Percentiles rank a stretch among this genome's conserved stretches.
phyloP scores from a whole-genome alignment of 2,113 vertebrate species.

The Monopterus albus region DNA sequence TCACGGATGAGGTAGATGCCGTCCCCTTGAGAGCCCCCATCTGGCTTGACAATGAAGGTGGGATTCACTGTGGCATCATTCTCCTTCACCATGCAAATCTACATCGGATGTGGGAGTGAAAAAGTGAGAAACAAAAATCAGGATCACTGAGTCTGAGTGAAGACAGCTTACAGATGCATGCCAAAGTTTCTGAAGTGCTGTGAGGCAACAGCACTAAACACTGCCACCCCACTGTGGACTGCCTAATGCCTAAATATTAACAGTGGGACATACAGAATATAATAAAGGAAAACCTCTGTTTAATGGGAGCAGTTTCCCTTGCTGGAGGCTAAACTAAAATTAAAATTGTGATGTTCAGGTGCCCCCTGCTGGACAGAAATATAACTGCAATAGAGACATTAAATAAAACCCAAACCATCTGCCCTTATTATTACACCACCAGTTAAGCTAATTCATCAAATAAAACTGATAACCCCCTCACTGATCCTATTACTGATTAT shows the following conservation, averaged over 20 bases:
- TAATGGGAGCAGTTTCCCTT: neutral
- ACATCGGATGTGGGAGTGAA: neutral
- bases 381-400: neutral
- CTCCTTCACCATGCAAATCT: conserved; percentile 91
- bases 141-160: no score
- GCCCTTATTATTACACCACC: neutral
- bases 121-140: no score
- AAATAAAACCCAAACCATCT: neutral
- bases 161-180: no score
- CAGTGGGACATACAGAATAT: neutral
- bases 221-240: no score
- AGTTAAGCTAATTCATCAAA: neutral
- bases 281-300: no score
- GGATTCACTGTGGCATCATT: conserved; percentile 84
- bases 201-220: no score
- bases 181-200: no score
- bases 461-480: neutral
- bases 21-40: conserved; percentile 95
- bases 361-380: conserved; percentile 54
- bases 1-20: conserved; percentile 99
- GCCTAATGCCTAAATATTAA: neutral
- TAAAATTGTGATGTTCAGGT: conserved; percentile 5
- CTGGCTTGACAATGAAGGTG: conserved; percentile 97
- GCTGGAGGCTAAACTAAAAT: neutral
- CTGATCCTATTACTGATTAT: neutral